Conservation (phyloP, 2,797 vertebrate genomes). For the Stomatorhinus walkeri region DNA sequence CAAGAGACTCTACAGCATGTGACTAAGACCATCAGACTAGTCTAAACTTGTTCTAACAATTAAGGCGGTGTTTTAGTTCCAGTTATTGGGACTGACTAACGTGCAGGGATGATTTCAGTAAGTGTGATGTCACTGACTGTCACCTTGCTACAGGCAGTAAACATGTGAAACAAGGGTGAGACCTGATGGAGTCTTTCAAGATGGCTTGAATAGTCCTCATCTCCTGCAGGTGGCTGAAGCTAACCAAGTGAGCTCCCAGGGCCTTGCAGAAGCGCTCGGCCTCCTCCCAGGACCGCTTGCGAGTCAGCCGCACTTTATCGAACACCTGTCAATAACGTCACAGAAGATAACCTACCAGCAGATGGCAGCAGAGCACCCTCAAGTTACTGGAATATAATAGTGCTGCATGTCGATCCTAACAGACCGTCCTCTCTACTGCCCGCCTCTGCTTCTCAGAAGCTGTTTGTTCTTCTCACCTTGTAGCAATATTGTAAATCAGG, state of each 20-base stretch:
- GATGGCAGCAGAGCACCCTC: not conserved
- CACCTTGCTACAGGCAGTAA: not conserved
- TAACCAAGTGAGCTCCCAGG: slow-evolving; percentile 79
- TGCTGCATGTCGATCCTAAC: not conserved
- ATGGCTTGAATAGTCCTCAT: slow-evolving; percentile 66
- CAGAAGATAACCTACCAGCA: not conserved
- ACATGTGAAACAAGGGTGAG: slow-evolving; percentile 25
- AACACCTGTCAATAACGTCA: slow-evolving; percentile 64
- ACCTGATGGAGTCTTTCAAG: slow-evolving; percentile 76
- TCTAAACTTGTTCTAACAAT: not conserved
- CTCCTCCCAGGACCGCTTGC: slow-evolving; percentile 88
- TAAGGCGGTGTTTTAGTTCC: not conserved
- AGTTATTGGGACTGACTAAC: not conserved
- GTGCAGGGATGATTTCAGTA: not conserved
- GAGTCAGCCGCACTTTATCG: slow-evolving; percentile 74
- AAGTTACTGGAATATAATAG: not conserved
- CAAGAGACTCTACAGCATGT: not conserved
- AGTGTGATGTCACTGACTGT: not conserved
- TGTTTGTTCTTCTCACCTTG: slow-evolving; percentile 63
- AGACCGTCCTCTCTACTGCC: not conserved
- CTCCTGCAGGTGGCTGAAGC: slow-evolving; percentile 68
- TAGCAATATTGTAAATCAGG: slow-evolving; percentile 69
- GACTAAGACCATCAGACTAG: not conserved
- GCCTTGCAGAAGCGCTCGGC: slow-evolving; percentile 83
- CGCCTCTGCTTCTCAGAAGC: not conserved